phyloP scores from a whole-genome alignment of 2,888 invertebrate genomes.

The Auanema sp. region DNA sequence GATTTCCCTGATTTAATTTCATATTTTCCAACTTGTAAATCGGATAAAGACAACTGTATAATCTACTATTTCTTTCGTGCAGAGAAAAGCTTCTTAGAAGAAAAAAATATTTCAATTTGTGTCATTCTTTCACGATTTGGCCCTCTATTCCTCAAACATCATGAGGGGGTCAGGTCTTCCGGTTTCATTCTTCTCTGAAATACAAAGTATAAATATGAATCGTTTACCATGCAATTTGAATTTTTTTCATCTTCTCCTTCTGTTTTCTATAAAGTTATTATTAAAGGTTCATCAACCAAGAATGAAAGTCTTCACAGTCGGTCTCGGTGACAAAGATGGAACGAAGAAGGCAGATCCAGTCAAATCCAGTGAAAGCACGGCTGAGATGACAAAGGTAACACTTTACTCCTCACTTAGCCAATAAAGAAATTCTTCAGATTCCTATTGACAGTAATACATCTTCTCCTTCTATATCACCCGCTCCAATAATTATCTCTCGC shows the following conservation, averaged over 20 bases:
- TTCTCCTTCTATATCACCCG: constrained; percentile 23
- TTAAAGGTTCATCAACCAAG: constrained; percentile 44
- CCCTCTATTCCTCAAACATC: too few relatives aligned
- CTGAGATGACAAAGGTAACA: constrained; percentile 20
- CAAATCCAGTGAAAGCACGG: constrained; percentile 5
- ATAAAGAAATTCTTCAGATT: constrained; percentile 16
- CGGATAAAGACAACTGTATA: too few relatives aligned
- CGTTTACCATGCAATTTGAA: too few relatives aligned
- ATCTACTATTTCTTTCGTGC: too few relatives aligned
- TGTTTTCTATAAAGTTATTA: not conserved
- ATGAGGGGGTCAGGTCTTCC: too few relatives aligned
- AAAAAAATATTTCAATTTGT: too few relatives aligned
- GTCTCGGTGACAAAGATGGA: constrained; percentile 56
- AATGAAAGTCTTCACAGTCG: constrained; percentile 62
- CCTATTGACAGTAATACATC: constrained; percentile 32
- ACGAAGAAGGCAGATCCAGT: constrained; percentile 23
- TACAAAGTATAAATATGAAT: too few relatives aligned
- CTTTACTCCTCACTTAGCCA: not conserved
- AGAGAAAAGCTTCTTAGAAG: too few relatives aligned
- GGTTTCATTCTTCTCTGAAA: too few relatives aligned
- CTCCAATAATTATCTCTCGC: constrained; percentile 30
- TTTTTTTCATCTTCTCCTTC: not conserved
- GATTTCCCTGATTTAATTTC: too few relatives aligned
- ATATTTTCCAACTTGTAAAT: too few relatives aligned
- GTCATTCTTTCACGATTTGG: too few relatives aligned